These are phyloP conservation scores for Danionella cerebrum DNA, from an alignment of 2,113 vertebrate genomes.

Conservation along the genomic window DNA sequence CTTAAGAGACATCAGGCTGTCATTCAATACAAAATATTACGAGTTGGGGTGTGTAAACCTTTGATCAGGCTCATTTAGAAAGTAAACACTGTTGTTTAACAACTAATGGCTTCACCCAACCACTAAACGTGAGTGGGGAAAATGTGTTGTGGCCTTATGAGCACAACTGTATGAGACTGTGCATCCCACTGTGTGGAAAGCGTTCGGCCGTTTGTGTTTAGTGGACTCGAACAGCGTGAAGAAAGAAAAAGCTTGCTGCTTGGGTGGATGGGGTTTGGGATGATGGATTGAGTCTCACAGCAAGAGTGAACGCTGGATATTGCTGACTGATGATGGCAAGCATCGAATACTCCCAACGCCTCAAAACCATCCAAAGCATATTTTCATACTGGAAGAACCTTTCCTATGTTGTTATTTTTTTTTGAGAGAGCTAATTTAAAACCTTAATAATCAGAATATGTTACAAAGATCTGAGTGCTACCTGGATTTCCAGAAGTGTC, in stretches of 20 bases:
- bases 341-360: neutral
- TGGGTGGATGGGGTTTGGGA: neutral
- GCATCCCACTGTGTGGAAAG: neutral
- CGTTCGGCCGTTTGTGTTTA: neutral
- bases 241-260: neutral
- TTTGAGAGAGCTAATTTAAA: too few species aligned
- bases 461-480: slow-evolving; percentile 40
- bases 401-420: neutral
- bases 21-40: too few species aligned
- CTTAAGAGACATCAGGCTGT: too few species aligned
- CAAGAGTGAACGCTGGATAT: neutral
- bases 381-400: neutral
- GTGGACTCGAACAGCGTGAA: neutral
- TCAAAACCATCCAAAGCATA: neutral
- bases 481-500: slow-evolving; percentile 91
- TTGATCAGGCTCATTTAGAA: too few species aligned
- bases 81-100: too few species aligned
- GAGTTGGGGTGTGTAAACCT: too few species aligned
- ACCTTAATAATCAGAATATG: too few species aligned
- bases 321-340: neutral
- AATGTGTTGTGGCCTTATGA: too few species aligned
- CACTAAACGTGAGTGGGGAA: too few species aligned
- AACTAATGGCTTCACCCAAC: too few species aligned
- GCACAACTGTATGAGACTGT: too few species aligned
- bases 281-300: slow-evolving; percentile 3